Base-by-base conservation (phyloP, 2,888 invertebrate genomes). In the Sphaeridia pumilis region DNA sequence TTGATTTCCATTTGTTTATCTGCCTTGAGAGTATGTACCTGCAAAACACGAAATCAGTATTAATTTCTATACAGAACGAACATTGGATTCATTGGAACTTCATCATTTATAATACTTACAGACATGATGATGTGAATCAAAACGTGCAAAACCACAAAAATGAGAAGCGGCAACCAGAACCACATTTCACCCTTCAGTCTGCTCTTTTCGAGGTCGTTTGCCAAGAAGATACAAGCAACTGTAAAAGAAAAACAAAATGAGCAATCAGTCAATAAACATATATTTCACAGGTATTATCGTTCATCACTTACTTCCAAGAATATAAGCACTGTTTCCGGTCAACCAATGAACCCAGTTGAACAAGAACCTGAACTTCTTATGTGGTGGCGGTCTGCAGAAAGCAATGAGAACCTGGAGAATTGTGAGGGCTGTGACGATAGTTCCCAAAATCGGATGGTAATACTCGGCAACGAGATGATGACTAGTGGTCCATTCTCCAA, bases 341-440 rank as follows among this genome's bases (percentile, higher is more conserved):
- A 86, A 72, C 87, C 90, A 90, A 71, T 94, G 93, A 2, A 78
- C 70, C 90, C 92, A 93, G 73, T 93, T 94, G 75, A 93, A 93
- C 52, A 86, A 72, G 0, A 84, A 79, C 49, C 93, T 76, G 65
- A 78, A 79, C 17, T 81, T 78, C 10, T 87, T 82, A 46, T 83
- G 85, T 0, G 89, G 88, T 70, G 83, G 84, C 0, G 90, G 90
- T 58, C 92, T 78, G 70, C 90, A 82, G 58, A 83, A 78, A 1
- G 90, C 90, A 75, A 78, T 87, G 66, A 90, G 82, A 3, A 90
- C 90, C 70, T 92, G 88, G 59, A 89, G 72, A 68, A 89, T 86
- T 68, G 86, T 86, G 24, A 89, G 70, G 12, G 82, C 73, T 1
- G 85, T 82, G 0, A 88, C 86, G 3, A 86, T 75, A 14, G 82